Conservation (phyloP, 2,113 vertebrate species). For the Neogobius melanostomus region DNA sequence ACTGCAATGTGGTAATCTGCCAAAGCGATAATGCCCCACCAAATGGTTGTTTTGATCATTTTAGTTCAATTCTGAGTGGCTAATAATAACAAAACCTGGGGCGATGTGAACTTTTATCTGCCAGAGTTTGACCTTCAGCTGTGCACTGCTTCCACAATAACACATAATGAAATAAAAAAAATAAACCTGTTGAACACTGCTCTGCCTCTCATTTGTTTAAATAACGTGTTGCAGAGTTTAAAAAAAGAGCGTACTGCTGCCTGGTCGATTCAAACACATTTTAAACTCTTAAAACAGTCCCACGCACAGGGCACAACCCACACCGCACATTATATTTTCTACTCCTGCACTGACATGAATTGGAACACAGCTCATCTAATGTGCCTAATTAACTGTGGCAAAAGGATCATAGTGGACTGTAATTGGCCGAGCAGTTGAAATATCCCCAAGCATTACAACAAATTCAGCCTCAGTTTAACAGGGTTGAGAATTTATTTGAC, state of each 20-base stretch:
- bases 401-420: constrained; percentile 6
- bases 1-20: background rate
- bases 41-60: constrained; percentile 1
- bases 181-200: background rate
- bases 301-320: background rate
- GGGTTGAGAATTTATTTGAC: constrained; percentile 7
- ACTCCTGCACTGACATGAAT: constrained; percentile 5
- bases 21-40: background rate
- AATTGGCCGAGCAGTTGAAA: constrained; percentile 7
- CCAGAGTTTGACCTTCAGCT: constrained; percentile 5
- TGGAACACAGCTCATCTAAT: constrained; percentile 15
- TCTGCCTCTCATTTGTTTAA: background rate
- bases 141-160: constrained; percentile 2
- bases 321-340: constrained; percentile 3
- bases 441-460: constrained; percentile 7
- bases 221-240: background rate
- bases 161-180: background rate
- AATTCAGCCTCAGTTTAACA: constrained; percentile 4
- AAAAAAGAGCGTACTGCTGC: background rate
- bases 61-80: background rate
- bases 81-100: constrained; percentile 5
- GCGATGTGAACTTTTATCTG: constrained; percentile 9
- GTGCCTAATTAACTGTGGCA: constrained; percentile 11
- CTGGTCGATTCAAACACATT: constrained; percentile 2
- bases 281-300: background rate